These are phyloP conservation scores for Ceraclea dissimilis DNA, from an alignment of 2,888 invertebrate species.

Conservation along the genomic window DNA sequence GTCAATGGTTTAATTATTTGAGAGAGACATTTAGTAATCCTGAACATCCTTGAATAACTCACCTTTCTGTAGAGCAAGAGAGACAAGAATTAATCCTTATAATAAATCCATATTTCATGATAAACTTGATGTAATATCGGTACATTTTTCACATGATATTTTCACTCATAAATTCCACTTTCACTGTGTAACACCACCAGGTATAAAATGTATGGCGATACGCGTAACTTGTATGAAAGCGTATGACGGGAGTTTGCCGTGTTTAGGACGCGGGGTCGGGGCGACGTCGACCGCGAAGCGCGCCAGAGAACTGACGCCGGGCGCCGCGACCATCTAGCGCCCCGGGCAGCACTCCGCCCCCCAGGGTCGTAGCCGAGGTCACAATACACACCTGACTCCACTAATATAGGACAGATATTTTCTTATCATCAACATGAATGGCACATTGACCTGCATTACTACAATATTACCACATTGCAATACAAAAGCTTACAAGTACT, in stretches of 20 bases:
- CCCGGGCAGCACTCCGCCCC: conserved; percentile 15
- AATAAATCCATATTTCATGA: not conserved
- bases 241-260: not conserved
- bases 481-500: too few relatives aligned
- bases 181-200: not conserved
- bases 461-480: too few relatives aligned
- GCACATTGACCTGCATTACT: not conserved
- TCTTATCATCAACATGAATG: not conserved
- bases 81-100: not conserved
- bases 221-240: not conserved
- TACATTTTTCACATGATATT: not conserved
- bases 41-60: not conserved
- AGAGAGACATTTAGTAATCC: too few relatives aligned
- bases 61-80: not conserved
- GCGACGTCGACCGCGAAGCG: conserved; percentile 17
- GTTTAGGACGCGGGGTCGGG: conserved; percentile 7
- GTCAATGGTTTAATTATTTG: too few relatives aligned
- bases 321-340: conserved; percentile 12
- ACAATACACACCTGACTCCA: not conserved
- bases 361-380: conserved; percentile 13
- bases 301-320: conserved; percentile 20
- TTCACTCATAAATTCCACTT: not conserved
- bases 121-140: not conserved
- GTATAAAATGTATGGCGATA: not conserved
- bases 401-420: not conserved